Evolutionary conservation across 2,113 vertebrate genomes (phyloP), one percentile per base, ranked within the genome.

Genomic region (Mesembrinibis cayennensis): DNA sequence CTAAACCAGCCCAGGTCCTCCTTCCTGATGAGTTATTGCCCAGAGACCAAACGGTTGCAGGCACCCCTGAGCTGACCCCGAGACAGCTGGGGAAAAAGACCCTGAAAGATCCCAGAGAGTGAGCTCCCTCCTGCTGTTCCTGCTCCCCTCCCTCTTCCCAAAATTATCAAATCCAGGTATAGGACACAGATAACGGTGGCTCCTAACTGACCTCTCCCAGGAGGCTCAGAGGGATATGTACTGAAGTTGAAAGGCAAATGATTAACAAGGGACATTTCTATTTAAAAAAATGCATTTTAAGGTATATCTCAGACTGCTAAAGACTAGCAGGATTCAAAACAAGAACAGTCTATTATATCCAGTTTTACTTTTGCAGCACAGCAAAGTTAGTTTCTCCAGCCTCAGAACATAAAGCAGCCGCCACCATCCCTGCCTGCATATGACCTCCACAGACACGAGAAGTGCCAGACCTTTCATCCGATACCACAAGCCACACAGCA

Each of bases 401-500:
- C 62, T 53, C 44, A 69, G 73, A 81, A 67, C 23, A 59, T 3
- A 58, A 73, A 83, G 56, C 36, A 89, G 72, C 44, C 65, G 42
- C 61, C 44, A 58, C 49, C 49, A 29, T 3, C 30, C 20, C 69
- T 66, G 45, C n/a, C 66, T 71, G 42, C 9, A 6, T 50, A 59
- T 70, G 47, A 69, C 63, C 77, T 82, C 40, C 53, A 30, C 11
- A 30, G 21, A 50, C 42, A 44, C 1, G 7, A 29, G 53, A 44
- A 66, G 61, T 6, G 3, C 36, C 53, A 89, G 69, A 55, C 47
- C 87, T 97, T 88, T 71, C 80, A 96, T 82, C 83, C 34, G 62
- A 96, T n/a, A 52, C 74, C 89, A 90, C 89, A 94, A 82, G 63
- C 82, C 65, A 80, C 94, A 94, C 13, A 70, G 72, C n/a, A 92